A percentile compares a stretch with the other conserved stretches of the same genome.
Evolutionary conservation across 1,140 invertebrate species (phyloP).

Genomic region (Trichoplusia ni): DNA sequence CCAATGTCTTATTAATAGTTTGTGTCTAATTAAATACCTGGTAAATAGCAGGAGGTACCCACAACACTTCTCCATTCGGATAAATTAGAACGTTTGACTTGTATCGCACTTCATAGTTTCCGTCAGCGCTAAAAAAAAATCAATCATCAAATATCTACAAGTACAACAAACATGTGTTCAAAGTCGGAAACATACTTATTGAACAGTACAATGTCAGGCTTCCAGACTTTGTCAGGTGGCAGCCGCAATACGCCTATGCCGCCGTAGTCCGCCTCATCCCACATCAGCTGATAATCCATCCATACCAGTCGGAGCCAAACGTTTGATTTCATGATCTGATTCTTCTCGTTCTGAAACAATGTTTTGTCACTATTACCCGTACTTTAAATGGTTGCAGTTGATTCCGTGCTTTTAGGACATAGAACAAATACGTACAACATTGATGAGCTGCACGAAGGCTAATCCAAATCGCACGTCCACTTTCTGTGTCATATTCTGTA

Average conservation of each 20-base stretch:
- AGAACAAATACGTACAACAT: conserved; percentile 90
- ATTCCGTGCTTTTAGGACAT: not conserved
- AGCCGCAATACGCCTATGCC: conserved; percentile 97
- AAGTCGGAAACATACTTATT: conserved; percentile 93
- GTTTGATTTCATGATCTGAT: conserved; percentile 99
- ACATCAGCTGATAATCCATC: conserved; percentile 98
- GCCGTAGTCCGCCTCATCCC: conserved; percentile 99
- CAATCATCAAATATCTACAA: not conserved
- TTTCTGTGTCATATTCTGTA: conserved; percentile 98
- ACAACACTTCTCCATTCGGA: conserved; percentile 94
- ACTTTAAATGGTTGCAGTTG: not conserved
- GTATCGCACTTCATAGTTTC: conserved; percentile 98
- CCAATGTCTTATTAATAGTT: not conserved
- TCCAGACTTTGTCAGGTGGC: conserved; percentile 99
- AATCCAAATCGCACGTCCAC: conserved; percentile 98
- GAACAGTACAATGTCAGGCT: conserved; percentile 99
- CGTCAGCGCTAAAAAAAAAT: conserved; percentile 91
- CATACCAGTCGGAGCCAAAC: conserved; percentile 98
- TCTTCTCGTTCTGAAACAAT: conserved; percentile 97
- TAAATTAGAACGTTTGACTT: conserved; percentile 98
- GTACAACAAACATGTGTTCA: not conserved
- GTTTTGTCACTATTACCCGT: not conserved
- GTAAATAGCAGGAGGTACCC: conserved; percentile 99
- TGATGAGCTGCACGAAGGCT: conserved; percentile 99
- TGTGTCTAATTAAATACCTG: conserved; percentile 79